Conservation (phyloP, 2,113 vertebrate species). For the Thoracochromis brauschi region DNA sequence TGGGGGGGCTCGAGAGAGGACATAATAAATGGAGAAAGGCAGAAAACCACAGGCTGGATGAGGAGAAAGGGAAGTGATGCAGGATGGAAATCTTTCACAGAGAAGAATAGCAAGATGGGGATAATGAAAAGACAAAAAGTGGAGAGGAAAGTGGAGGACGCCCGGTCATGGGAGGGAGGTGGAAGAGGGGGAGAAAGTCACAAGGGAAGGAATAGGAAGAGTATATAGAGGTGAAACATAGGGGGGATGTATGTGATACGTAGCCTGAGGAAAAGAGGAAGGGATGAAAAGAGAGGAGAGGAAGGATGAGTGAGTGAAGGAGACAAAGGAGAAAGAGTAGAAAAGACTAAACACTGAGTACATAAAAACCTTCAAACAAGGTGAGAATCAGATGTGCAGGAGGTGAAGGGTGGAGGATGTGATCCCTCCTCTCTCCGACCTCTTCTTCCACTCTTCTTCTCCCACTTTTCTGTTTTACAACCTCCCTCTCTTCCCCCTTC, state of each 20-base stretch:
- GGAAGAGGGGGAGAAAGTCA: conserved; percentile 32
- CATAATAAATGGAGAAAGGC: background rate
- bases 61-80: background rate
- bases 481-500: background rate
- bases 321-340: background rate
- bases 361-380: conserved; percentile 20
- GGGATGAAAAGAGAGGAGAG: conserved; percentile 11
- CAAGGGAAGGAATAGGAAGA: background rate
- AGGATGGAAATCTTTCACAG: conserved; percentile 11
- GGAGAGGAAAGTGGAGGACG: conserved; percentile 32
- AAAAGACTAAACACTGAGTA: background rate
- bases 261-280: conserved; percentile 45
- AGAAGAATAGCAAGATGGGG: background rate
- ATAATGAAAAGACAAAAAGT: background rate
- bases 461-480: background rate
- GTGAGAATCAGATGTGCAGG: conserved; percentile 3
- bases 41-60: background rate
- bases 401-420: conserved; percentile 31
- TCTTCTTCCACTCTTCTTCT: background rate
- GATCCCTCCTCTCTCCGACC: conserved; percentile 6
- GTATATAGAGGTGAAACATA: conserved; percentile 39
- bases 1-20: background rate
- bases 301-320: background rate
- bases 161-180: background rate
- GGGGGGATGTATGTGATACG: conserved; percentile 43